These are phyloP conservation scores for Micromussa lordhowensis DNA, from an alignment of 92 coral and sea anemone species.

Conservation along the genomic window DNA sequence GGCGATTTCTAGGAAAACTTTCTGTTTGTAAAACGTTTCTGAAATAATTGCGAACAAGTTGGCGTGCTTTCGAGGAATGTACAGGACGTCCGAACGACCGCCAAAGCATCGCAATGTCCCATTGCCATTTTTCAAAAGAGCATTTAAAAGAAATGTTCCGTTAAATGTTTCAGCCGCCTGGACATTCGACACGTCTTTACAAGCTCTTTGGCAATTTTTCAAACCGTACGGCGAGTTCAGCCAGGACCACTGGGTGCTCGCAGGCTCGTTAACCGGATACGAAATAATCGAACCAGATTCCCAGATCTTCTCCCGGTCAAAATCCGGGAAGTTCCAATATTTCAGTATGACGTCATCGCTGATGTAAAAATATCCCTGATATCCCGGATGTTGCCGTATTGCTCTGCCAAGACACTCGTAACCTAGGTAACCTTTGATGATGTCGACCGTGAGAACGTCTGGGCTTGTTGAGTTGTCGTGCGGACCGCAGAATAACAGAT, in stretches of 20 bases:
- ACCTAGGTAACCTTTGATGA: constrained; percentile 81
- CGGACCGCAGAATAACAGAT: constrained; percentile 82
- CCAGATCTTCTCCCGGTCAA: constrained; percentile 75
- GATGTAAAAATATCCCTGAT: constrained; percentile 82
- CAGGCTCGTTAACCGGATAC: constrained; percentile 68
- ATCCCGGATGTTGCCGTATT: constrained; percentile 85
- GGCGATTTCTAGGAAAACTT: constrained; percentile 78
- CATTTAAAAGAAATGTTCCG: constrained; percentile 26
- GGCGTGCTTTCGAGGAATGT: constrained; percentile 71
- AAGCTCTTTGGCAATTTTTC: constrained; percentile 83
- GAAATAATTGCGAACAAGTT: constrained; percentile 60
- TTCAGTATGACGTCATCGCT: too few relatives aligned
- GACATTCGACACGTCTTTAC: constrained; percentile 69
- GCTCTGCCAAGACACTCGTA: constrained; percentile 87
- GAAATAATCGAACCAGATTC: constrained; percentile 65
- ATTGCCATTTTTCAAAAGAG: constrained; percentile 63
- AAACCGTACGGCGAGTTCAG: constrained; percentile 81
- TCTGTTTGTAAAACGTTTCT: constrained; percentile 55
- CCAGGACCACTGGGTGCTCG: constrained; percentile 84
- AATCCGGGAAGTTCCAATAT: constrained; percentile 73
- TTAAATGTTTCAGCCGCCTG: constrained; percentile 22
- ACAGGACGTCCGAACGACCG: constrained; percentile 79
- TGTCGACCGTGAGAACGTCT: constrained; percentile 67
- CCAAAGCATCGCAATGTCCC: constrained; percentile 75
- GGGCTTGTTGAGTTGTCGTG: too few relatives aligned